These are phyloP conservation scores for Pseudoips prasinana DNA, from an alignment of 2,888 invertebrate genomes.

Conservation along the genomic window DNA sequence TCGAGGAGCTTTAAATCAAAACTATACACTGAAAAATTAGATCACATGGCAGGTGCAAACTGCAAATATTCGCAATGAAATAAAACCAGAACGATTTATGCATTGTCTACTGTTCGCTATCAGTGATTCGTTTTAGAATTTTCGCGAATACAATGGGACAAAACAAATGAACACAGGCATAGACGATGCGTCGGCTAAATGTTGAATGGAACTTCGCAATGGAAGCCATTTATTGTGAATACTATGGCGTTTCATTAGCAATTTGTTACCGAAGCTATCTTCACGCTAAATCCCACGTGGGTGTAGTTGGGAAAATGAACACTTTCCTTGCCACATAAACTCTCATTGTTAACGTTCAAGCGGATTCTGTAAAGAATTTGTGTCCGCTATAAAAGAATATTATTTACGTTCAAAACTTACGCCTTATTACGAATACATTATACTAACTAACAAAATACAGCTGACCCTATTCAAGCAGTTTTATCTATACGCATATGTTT, in stretches of 20 bases:
- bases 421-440: no score
- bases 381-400: no score
- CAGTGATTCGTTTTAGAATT: conserved; percentile 45
- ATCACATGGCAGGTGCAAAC: conserved; percentile 41
- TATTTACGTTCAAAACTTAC: no score
- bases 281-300: conserved; percentile 1
- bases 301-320: no score
- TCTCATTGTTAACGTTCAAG: no score
- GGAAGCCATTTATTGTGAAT: conserved; percentile 25
- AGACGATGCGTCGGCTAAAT: conserved; percentile 29
- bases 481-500: no score
- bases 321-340: conserved; percentile 1
- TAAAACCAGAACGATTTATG: conserved; percentile 43
- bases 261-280: conserved; percentile 31
- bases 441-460: no score
- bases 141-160: conserved; percentile 40
- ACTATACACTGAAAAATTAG: conserved; percentile 37
- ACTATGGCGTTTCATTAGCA: conserved; percentile 33
- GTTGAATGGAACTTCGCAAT: conserved; percentile 23
- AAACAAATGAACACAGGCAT: conserved; percentile 32
- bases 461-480: no score
- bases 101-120: conserved; percentile 34
- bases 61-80: conserved; percentile 39
- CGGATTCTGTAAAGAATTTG: no score
- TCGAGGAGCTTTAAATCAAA: conserved; percentile 14